phyloP scores from a whole-genome alignment of 2,113 vertebrate genomes.

The Pachycephala philippinensis region DNA sequence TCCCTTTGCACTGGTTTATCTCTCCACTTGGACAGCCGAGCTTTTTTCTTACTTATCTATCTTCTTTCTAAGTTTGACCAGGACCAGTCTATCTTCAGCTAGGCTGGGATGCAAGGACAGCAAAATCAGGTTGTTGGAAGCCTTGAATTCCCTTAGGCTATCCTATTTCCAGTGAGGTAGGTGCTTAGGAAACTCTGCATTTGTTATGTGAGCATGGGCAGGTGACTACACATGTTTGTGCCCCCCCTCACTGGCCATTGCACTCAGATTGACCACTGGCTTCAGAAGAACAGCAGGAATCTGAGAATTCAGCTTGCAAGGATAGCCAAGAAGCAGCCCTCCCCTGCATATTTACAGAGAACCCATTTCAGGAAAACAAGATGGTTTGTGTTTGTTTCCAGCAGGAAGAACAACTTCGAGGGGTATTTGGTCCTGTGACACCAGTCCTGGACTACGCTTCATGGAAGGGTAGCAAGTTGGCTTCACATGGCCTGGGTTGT shows the following conservation, averaged over 20 bases:
- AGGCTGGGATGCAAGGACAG: neutral
- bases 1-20: neutral
- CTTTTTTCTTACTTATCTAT: neutral
- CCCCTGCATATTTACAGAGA: neutral
- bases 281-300: neutral
- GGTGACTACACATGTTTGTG: fast-evolving
- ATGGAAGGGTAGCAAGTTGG: neutral
- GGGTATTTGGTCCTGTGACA: neutral
- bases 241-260: neutral
- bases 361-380: neutral
- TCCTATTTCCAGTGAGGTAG: neutral
- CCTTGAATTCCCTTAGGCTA: neutral
- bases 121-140: neutral
- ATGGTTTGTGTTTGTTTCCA: neutral
- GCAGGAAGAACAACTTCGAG: neutral
- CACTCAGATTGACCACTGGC: neutral
- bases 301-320: neutral
- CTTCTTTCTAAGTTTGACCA: neutral
- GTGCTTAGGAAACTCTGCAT: neutral
- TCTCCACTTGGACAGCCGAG: neutral
- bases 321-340: neutral
- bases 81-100: neutral
- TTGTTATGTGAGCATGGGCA: neutral
- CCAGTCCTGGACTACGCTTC: neutral
- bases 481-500: neutral